Evolutionary conservation across 2,888 invertebrate species (phyloP).

Genomic region (Acleris laterana): DNA sequence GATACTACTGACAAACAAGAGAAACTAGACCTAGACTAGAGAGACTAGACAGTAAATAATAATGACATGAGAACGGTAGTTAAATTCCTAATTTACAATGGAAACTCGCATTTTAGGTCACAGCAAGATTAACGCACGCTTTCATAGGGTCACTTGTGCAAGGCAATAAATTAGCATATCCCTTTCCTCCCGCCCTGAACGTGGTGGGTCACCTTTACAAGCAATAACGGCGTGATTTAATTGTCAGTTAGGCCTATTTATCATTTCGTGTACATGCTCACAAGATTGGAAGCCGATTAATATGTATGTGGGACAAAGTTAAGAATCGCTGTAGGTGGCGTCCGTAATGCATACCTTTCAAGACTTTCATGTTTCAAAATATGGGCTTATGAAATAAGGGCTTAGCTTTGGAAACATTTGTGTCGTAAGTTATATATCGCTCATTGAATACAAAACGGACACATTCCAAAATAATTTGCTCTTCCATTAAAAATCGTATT

Average conservation of each 20-base stretch:
- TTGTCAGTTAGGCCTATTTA: constrained; percentile 19
- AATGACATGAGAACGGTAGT: too few relatives aligned
- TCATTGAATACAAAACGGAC: too few relatives aligned
- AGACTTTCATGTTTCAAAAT: neutral
- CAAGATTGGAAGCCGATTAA: constrained; percentile 12
- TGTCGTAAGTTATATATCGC: too few relatives aligned
- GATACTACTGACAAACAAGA: neutral
- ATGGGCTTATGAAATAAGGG: constrained; percentile 1
- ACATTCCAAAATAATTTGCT: too few relatives aligned
- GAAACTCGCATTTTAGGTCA: too few relatives aligned
- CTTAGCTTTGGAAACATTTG: too few relatives aligned
- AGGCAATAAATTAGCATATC: constrained; percentile 4
- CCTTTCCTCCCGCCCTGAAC: neutral
- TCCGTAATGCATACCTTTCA: neutral
- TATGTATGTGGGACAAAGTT: constrained; percentile 19
- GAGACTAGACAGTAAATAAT: too few relatives aligned
- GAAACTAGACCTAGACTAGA: constrained; percentile 1
- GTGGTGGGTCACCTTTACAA: constrained; percentile 1
- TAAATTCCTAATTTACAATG: too few relatives aligned
- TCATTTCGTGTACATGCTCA: constrained; percentile 13
- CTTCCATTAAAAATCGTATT: too few relatives aligned
- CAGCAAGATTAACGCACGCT: too few relatives aligned
- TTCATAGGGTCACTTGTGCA: too few relatives aligned
- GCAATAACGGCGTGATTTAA: constrained; percentile 12
- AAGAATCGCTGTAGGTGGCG: constrained; percentile 10